Base-by-base conservation (phyloP, 2,113 vertebrate genomes). In the Sylvicapra grimmia region DNA sequence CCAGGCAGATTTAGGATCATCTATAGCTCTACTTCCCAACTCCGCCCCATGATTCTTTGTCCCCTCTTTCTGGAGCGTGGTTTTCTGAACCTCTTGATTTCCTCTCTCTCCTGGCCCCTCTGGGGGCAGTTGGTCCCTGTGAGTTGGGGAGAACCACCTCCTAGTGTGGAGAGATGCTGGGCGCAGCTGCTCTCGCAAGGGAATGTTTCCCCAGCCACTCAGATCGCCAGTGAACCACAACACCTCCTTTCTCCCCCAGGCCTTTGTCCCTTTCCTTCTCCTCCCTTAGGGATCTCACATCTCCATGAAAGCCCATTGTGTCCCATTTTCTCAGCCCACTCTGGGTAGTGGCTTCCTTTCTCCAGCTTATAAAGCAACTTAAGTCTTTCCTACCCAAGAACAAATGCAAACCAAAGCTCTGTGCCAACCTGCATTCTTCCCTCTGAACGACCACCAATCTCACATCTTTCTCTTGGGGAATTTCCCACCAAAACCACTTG, bases 181-280 rank as follows among this genome's bases (percentile, higher is more conserved):
- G 8, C 72, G 33, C 44, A 36, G 36, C 47, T 68, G 27, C 36
- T n/a, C 31, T 40, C 1, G 12, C 31, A 36, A 79, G 54, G 33
- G 18, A n/a, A 13, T 16, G 10, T 13, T 23, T 88, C 23, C 11
- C 47, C 18, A 54, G 89, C 31, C 25, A 33, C 21, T 1, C 6
- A 0, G 15, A 53, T 16, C 31, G 3, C 8, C 1, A 4, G 12
- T 11, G 54, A 51, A 56, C 85, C 75, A 6, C 16, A 0, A 12
- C 23, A 16, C 21, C 85, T 36, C 58, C 51, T 13, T 49, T 82
- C 56, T 25, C 47, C 21, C 59, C 3, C 14, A 3, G 3, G 29
- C 56, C 61, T 44, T 25, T 1, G 2, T 25, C 59, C 83, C 53
- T 94, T 80, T 75, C 23, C n/a, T 18, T 18, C 7, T 10, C 27